Base-by-base conservation (phyloP, 2,888 invertebrate species). In the Eristalinus sepulchralis region DNA sequence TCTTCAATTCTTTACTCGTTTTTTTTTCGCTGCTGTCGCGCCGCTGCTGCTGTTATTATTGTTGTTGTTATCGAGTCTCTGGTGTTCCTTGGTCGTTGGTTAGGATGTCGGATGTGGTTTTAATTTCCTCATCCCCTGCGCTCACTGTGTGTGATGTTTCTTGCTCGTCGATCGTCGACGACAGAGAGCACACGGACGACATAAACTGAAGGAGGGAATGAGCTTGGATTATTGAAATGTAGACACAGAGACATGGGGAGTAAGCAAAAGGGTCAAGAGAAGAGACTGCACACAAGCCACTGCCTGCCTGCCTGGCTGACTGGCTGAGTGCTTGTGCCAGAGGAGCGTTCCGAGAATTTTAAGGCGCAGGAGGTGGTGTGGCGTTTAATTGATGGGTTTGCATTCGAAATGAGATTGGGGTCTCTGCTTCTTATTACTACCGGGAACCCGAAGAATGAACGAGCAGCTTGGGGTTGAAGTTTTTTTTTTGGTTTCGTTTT, bases 41-140 rank as follows among this genome's bases (percentile, higher is more conserved):
- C 27, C 27, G 27, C 5, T 27, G 27, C 27, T 5, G 2, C 5
- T 5, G 27, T 27, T 27, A 27, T 27, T 27, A 27, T 27, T 27
- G 27, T 55, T 63, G 55, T 67, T 72, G 39, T 71, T 66, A 60
- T 77, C 78, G 33, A 36, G 71, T 63, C 13, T 10, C 47, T 73
- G 34, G 57, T 57, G 62, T 62, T 57, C 10, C 20, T 39, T 78
- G 27, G 47, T 53, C 36, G 53, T 66, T 53, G 53, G 63, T 59
- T 33, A 17, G 55, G 75, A 70, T 66, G 68, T 82, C 77, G 85
- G 85, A 85, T 85, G 81, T 78, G 81, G 76, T 77, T 68, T 76
- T 81, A 62, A 71, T 34, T n/a, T 57, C n/a, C 10, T 57, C 17
- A 17, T 57, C 22, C 68, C 62, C 53, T 57, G 53, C 22, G 55